Evolutionary conservation across 1,140 invertebrate species (phyloP).

Genomic region (Brachystomella parvula): DNA sequence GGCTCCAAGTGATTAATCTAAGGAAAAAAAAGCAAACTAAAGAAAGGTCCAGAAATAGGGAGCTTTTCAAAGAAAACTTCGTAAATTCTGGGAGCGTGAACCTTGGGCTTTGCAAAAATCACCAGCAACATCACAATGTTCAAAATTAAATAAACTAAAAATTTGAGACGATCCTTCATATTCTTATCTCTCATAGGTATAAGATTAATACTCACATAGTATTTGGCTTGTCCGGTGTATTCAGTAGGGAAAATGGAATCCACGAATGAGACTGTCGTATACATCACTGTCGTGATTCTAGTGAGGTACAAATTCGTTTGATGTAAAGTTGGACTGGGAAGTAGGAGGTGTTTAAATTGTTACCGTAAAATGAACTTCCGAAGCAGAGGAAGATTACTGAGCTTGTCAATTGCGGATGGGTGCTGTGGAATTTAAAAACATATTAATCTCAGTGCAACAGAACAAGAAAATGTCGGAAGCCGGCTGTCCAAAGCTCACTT

Average conservation of each 20-base stretch:
- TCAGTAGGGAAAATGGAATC: slow-evolving; percentile 30
- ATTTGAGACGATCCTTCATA: too few relatives aligned
- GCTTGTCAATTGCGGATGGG: slow-evolving; percentile 40
- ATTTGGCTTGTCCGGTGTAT: slow-evolving; percentile 26
- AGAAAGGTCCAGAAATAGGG: too few relatives aligned
- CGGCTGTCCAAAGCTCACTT: slow-evolving; percentile 12
- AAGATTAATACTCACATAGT: slow-evolving; percentile 27
- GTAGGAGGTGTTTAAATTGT: too few relatives aligned
- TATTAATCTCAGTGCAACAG: too few relatives aligned
- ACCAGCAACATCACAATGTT: too few relatives aligned
- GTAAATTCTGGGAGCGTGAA: background rate
- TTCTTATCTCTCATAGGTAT: background rate
- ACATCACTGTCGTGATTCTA: slow-evolving; percentile 36
- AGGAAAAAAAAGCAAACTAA: background rate
- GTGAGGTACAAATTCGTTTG: too few relatives aligned
- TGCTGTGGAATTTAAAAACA: slow-evolving; percentile 20
- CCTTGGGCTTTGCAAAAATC: too few relatives aligned
- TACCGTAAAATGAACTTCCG: slow-evolving; percentile 41
- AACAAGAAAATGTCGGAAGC: too few relatives aligned
- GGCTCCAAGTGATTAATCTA: slow-evolving; percentile 41
- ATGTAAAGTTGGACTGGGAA: too few relatives aligned
- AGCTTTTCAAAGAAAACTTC: too few relatives aligned
- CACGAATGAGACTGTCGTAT: slow-evolving; percentile 27
- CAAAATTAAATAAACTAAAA: too few relatives aligned
- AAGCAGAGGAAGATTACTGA: slow-evolving; percentile 41